Conservation (phyloP, 2,888 invertebrate species). For the Acrobasis consociella region DNA sequence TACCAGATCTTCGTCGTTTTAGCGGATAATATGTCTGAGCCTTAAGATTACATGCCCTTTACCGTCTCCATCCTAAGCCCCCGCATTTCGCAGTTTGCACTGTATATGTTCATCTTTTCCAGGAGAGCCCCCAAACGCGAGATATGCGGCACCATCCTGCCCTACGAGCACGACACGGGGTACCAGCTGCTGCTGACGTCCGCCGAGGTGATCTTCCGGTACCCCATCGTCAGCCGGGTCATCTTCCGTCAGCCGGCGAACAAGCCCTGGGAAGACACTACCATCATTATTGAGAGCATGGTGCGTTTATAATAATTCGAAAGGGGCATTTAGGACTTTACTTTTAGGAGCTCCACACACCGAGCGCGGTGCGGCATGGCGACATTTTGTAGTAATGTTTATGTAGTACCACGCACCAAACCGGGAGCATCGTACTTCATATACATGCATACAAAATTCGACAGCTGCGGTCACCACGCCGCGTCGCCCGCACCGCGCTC, state of each 20-base stretch:
- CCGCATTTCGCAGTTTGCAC: background rate
- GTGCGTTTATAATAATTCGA: conserved; percentile 36
- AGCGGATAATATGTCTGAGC: too few species aligned
- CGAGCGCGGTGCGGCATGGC: too few species aligned
- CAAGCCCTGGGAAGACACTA: conserved; percentile 92
- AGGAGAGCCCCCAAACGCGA: conserved; percentile 60
- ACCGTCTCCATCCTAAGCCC: background rate
- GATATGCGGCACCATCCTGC: conserved; percentile 84
- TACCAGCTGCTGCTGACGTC: conserved; percentile 89
- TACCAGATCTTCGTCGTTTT: too few species aligned
- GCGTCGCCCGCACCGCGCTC: too few species aligned
- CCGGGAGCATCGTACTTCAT: too few species aligned
- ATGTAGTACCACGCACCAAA: too few species aligned
- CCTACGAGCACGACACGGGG: conserved; percentile 84
- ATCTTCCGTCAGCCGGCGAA: conserved; percentile 91
- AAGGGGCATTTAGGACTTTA: too few species aligned
- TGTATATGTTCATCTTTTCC: conserved; percentile 25
- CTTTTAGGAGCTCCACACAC: too few species aligned
- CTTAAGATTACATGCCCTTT: background rate
- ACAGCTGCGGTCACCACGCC: too few species aligned
- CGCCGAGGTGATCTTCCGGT: conserved; percentile 91
- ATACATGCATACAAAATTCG: too few species aligned
- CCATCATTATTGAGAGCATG: conserved; percentile 89
- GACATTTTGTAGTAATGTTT: too few species aligned
- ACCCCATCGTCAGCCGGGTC: conserved; percentile 93